phyloP scores from a whole-genome alignment of 2,888 invertebrate genomes.

The Drosophila nr. perissopoda region DNA sequence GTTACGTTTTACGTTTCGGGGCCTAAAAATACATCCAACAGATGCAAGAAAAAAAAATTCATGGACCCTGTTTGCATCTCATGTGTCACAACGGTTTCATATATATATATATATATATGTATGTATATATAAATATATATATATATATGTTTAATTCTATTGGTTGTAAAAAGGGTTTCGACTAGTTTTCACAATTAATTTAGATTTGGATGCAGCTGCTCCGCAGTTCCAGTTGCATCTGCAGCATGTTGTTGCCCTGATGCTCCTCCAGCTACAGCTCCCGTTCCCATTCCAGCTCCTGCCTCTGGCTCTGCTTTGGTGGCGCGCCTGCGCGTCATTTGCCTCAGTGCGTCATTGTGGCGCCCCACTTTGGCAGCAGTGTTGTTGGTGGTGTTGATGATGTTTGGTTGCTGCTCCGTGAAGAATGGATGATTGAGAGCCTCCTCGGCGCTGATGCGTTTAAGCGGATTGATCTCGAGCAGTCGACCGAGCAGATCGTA shows the following conservation, averaged over 20 bases:
- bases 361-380: background rate
- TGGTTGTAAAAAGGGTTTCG: constrained; percentile 31
- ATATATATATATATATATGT: too few species aligned
- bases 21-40: too few species aligned
- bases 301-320: constrained; percentile 9
- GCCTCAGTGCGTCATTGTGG: constrained; percentile 5
- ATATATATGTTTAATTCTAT: constrained; percentile 13
- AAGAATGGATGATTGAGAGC: constrained; percentile 93
- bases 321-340: constrained; percentile 52
- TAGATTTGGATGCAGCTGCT: constrained; percentile 30
- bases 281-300: background rate
- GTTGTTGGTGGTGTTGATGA: background rate
- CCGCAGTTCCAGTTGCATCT: constrained; percentile 1
- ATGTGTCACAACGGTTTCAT: too few species aligned
- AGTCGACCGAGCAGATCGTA: constrained; percentile 90
- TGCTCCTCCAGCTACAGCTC: background rate
- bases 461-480: constrained; percentile 91
- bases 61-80: background rate
- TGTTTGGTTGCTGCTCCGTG: constrained; percentile 31
- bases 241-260: background rate
- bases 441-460: constrained; percentile 90
- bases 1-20: too few species aligned
- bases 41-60: constrained; percentile 1
- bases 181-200: constrained; percentile 61
- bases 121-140: background rate